Evolutionary conservation across 2,888 invertebrate genomes (phyloP).

Genomic region (Torymus aiolomorphi): DNA sequence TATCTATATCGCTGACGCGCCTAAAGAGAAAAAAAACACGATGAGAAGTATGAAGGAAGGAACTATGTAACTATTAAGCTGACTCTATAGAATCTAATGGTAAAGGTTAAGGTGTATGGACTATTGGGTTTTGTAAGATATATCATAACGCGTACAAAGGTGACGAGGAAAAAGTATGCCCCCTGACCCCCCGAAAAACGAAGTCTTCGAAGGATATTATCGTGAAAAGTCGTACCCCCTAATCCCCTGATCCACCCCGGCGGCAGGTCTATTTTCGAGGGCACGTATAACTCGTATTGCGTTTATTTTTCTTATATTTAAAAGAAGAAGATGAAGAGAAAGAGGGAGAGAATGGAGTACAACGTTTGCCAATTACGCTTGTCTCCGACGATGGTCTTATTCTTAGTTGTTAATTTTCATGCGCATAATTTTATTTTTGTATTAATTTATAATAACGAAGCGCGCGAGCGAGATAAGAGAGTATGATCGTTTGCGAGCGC

Average conservation of each 20-base stretch:
- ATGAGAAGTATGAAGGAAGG: background rate
- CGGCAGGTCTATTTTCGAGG: conserved; percentile 20
- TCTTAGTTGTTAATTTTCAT: conserved; percentile 32
- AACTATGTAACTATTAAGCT: conserved; percentile 40
- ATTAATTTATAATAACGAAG: conserved; percentile 35
- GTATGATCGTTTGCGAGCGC: too few relatives aligned
- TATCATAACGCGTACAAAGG: conserved; percentile 29
- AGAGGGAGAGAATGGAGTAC: conserved; percentile 26
- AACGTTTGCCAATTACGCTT: background rate
- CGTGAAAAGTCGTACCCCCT: background rate
- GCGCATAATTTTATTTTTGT: conserved; percentile 46
- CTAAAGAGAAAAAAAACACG: conserved; percentile 18
- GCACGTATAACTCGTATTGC: background rate
- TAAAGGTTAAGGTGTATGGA: conserved; percentile 12
- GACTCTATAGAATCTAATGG: background rate
- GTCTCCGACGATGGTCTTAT: background rate
- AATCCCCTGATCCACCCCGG: background rate
- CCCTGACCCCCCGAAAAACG: background rate
- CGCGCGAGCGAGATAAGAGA: too few relatives aligned
- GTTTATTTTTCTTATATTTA: conserved; percentile 21
- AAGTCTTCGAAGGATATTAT: conserved; percentile 33
- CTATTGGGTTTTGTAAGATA: conserved; percentile 45
- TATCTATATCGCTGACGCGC: conserved; percentile 14
- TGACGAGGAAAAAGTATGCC: background rate
- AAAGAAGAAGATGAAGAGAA: conserved; percentile 16